phyloP scores from a whole-genome alignment of 92 coral and sea anemone species.

The Siderastrea siderea region DNA sequence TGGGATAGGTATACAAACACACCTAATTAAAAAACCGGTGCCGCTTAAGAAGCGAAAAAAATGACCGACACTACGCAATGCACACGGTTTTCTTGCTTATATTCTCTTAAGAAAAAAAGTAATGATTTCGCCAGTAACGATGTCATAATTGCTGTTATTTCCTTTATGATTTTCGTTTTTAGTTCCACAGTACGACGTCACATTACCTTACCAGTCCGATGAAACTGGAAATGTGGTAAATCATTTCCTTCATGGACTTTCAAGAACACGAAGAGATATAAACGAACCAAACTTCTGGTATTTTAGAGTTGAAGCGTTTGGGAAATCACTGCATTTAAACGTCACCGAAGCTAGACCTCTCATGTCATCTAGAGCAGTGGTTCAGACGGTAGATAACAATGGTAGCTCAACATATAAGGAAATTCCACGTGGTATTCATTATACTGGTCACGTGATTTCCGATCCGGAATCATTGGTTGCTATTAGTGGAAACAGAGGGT shows the following conservation, averaged over 20 bases:
- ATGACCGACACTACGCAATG: no score
- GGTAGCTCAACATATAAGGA: slow-evolving; percentile 40
- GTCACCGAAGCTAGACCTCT: slow-evolving; percentile 31
- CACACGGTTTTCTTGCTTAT: no score
- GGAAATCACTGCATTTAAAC: slow-evolving; percentile 37
- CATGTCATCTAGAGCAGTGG: slow-evolving; percentile 26
- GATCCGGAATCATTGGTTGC: slow-evolving; percentile 68
- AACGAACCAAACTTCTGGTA: not conserved
- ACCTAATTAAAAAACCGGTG: no score
- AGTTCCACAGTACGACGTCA: slow-evolving; percentile 65
- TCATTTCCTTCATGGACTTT: not conserved
- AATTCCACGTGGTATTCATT: slow-evolving; percentile 33
- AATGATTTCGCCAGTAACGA: no score
- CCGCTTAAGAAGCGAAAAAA: no score
- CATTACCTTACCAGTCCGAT: slow-evolving; percentile 31
- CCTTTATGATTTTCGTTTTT: not conserved
- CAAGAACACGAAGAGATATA: slow-evolving; percentile 32
- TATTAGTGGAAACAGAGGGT: slow-evolving; percentile 30
- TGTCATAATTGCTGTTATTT: not conserved
- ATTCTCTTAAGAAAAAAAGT: no score
- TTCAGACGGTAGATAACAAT: slow-evolving; percentile 46
- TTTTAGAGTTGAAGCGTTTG: slow-evolving; percentile 51
- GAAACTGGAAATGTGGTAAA: slow-evolving; percentile 31
- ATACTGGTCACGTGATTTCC: slow-evolving; percentile 56
- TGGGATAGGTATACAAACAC: no score